A percentile compares a stretch with the other conserved stretches of the same genome.
Evolutionary conservation across 1,140 invertebrate genomes (phyloP).

Genomic region (Ceratina calcarata): DNA sequence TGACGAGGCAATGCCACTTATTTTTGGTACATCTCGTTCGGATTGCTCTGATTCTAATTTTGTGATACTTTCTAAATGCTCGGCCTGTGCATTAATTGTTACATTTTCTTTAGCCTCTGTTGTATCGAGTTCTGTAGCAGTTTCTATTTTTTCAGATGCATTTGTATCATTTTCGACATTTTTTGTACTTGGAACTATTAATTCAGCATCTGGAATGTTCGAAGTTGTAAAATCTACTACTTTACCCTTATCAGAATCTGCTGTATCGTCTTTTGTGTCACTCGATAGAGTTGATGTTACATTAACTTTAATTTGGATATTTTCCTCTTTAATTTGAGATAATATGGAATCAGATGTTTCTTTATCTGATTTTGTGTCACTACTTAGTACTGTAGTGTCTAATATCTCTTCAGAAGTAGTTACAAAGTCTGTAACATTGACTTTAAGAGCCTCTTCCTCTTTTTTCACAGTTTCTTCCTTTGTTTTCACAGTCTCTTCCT

Average conservation of each 20-base stretch:
- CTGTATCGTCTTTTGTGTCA: neutral
- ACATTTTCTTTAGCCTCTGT: neutral
- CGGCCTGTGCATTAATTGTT: neutral
- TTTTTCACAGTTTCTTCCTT: neutral
- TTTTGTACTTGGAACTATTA: neutral
- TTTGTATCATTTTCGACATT: neutral
- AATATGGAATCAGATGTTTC: neutral
- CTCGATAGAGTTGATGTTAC: no score
- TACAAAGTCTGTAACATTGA: constrained; percentile 20
- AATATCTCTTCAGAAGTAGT: constrained; percentile 12
- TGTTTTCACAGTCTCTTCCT: neutral
- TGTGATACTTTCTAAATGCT: neutral
- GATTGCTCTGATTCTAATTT: neutral
- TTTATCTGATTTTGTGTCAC: no score
- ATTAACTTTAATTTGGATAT: neutral
- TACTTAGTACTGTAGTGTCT: no score
- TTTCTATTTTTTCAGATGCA: neutral
- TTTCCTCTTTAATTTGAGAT: neutral
- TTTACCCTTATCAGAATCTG: no score
- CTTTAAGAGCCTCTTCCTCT: constrained; percentile 8
- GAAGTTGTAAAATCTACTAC: neutral
- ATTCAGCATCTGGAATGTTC: neutral
- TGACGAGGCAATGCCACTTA: neutral
- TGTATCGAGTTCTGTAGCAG: neutral
- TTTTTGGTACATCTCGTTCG: constrained; percentile 14